Base-by-base conservation (phyloP, 2,888 invertebrate genomes). In the Drosophila stalkeri region DNA sequence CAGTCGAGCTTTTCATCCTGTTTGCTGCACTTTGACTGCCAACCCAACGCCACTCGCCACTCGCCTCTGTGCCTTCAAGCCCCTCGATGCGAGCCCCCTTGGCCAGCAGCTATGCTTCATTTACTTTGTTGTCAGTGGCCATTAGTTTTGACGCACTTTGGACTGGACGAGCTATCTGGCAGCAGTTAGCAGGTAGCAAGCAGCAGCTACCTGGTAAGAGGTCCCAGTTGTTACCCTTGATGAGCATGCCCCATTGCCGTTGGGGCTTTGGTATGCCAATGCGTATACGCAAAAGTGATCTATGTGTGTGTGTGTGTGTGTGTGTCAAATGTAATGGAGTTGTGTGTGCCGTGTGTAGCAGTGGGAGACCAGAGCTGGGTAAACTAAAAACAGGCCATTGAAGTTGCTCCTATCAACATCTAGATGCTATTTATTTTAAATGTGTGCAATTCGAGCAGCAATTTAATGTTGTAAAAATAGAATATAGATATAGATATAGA, bases 81-180 rank as follows among this genome's bases (percentile, higher is more conserved):
- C 31, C 27, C 27, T 27, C 37, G 6, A 14, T 56, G 31, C 9
- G 33, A 23, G 27, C 44, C 59, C 72, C 63, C 59, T 64, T 64
- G 66, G 80, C 86, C 77, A 77, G 77, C 56, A 82, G 81, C 72
- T 66, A 80, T 85, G 85, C 85, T 83, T 89, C 87, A 85, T 86
- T 85, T 86, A 85, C 87, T 85, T 85, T 89, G 87, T 85, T 85
- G 87, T 87, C 89, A 86, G 81, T 86, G 84, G 82, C 85, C 85
- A 85, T 85, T 85, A 89, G 84, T 85, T 85, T 85, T 81, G 84
- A 89, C 84, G 84, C 81, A 86, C 89, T 83, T 86, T 86, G 82
- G 67, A 52, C 80, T 62, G 66, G 62, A 66, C 59, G 62, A 39
- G 59, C 47, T 43, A 64, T n/a, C 56, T 7, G 62, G 35, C 11